Base-by-base conservation (phyloP, 2,113 vertebrate genomes). In the Desmodus rotundus region DNA sequence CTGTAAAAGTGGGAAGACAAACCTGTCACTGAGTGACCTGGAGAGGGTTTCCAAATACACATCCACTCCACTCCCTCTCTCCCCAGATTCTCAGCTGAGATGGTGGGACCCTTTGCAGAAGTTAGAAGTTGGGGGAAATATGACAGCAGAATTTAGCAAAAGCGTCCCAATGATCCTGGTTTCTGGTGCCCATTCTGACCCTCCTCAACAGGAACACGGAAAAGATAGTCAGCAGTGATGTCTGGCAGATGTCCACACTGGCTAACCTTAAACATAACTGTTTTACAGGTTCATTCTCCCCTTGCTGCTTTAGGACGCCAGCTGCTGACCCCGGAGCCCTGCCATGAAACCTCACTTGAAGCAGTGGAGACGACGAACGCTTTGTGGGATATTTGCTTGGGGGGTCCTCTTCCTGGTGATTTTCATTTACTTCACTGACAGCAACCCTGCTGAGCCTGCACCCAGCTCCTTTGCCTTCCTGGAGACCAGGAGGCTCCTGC, bases 261-360 rank as follows among this genome's bases (percentile, higher is more conserved):
- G 89, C 61, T 96, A 74, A 95, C 65, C 22, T 3, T 45, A 45
- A 38, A 38, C 70, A 45, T 22, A 26, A 70, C 41, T 95, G 36
- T 97, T 47, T 97, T 97, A 47, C 94, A 98, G 97, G 89, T 94
- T 52, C 72, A 3, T n/a, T 47, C n/a, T 1, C 5, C 70, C 74
- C 65, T 33, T 11, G 12, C 72, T 0, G 17, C 67, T 77, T 38
- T 28, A 17, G 47, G 83, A 80, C 67, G 13, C 85, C 95, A 96
- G 91, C 93, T 89, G 47, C 93, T 97, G 94, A 89, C 93, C 95
- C 94, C 41, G 24, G 97, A 94, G 94, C 91, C 97, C 96, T 98
- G 98, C 98, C 98, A 99, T 99, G 99, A 99, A 99, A 99, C 99
- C 99, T 88, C 99, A 98, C 95, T 98, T 99, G 99, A 99, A 99